Base-by-base conservation (phyloP, 2,888 invertebrate species). In the Hylaea fasciaria region DNA sequence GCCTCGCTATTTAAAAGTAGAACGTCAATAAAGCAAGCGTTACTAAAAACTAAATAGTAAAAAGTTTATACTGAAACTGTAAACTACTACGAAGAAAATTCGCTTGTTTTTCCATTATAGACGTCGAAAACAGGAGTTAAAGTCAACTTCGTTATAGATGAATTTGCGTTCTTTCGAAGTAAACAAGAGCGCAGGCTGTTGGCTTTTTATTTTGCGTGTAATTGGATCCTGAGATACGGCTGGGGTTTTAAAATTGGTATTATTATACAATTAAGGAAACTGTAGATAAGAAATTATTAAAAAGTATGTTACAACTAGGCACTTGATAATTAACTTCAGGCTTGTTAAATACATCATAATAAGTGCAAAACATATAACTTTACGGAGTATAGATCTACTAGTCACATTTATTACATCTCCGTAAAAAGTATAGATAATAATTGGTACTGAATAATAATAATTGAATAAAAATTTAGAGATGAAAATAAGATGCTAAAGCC, bases 131-230 rank as follows among this genome's bases (percentile, higher is more conserved):
- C 66, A 71, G 63, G 62, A 55, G 67, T 68, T 69, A 73, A 72
- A 79, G 78, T 78, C 76, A 83, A 82, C 78, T 72, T 73, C 73
- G 78, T 76, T 81, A 77, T 72, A 78, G 76, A 78, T 78, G 76
- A 81, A 81, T 83, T 79, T 81, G 78, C 79, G 72, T 79, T 71
- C 72, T 74, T 66, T 65, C 59, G 74, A 63, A 74, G 81, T 74
- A 83, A 83, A 83, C 84, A 82, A 71, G 72, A 70, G 69, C 69
- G 66, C 73, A 69, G 71, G 72, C 74, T 81, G 82, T 83, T 83
- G 73, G 81, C 81, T 81, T 83, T 85, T 85, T 84, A 84, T 85
- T 85, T 83, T 78, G 73, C 68, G 64, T 78, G 83, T 83, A 84
- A 84, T 85, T 85, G 83, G 79, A 84, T 83, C 73, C 71, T 66